Base-by-base conservation (phyloP, 2,797 vertebrate genomes). In the Scleropages formosus region DNA sequence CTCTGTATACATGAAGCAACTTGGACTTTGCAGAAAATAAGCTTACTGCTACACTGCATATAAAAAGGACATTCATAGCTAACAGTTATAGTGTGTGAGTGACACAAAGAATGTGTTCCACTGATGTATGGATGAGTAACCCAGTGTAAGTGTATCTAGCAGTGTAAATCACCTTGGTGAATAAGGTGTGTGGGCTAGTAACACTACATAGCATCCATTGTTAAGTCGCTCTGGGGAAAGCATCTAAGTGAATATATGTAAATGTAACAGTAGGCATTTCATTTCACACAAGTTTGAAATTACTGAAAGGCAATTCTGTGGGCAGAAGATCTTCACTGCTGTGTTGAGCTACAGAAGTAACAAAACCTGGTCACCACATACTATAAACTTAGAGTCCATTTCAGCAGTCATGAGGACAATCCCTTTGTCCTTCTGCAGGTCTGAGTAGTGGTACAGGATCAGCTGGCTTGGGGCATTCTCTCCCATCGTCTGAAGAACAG, bases 341-440 rank as follows among this genome's bases (percentile, higher is more conserved):
- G 18, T 47, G 26, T 58, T 31, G 6, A 20, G 60, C 13, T 10
- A 26, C 20, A 27, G 24, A 65, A 39, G 24, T 49, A n/a, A 49
- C 44, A 60, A 9, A 20, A 1, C 20, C 8, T 56, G 49, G 53
- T 46, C 8, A 27, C 53, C 26, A 79, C 88, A 87, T 87, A 98
- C 98, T 78, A 99, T 88, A 84, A 95, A 95, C 73, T 90, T 95
- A 49, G 89, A 83, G 84, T 99, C 95, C 89, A 92, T 92, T 88
- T 99, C 96, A 12, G 96, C 96, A 1, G 94, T 97, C 96, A 99
- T 95, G 61, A 99, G 90, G 46, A 98, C 94, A 8, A 98, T 83
- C 20, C 91, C 95, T 82, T 97, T 98, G 76, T 94, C 91, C 79
- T 95, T 85, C 84, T 93, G 93, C 78, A 99, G 91, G 63, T 99